phyloP scores from a whole-genome alignment of 2,888 invertebrate genomes.

The Parasteatoda lunata region DNA sequence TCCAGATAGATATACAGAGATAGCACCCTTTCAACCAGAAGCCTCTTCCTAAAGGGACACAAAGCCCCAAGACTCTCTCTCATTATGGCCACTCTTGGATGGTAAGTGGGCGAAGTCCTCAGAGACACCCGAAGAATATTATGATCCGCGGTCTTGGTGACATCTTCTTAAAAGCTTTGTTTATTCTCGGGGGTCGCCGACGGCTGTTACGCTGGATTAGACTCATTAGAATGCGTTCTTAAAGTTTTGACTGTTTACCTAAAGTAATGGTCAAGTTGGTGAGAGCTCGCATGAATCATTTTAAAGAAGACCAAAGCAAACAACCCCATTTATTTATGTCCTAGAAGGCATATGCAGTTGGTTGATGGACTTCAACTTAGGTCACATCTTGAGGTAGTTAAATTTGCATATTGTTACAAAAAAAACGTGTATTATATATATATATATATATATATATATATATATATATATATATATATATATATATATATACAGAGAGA shows the following conservation, averaged over 20 bases:
- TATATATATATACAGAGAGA: no score
- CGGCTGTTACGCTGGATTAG: background rate
- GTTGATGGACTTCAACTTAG: no score
- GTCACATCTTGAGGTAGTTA: no score
- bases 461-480: no score
- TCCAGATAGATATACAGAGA: constrained; percentile 13
- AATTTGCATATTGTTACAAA: no score
- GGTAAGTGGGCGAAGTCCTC: background rate
- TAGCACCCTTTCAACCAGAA: constrained; percentile 24
- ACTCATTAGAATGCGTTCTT: background rate
- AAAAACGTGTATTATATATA: no score
- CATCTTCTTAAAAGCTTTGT: constrained; percentile 3
- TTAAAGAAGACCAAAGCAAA: no score
- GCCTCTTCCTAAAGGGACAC: constrained; percentile 17
- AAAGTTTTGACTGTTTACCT: background rate
- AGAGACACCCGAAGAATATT: background rate
- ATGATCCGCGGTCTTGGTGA: background rate
- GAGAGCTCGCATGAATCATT: no score
- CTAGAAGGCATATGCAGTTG: no score
- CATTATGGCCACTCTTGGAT: constrained; percentile 19
- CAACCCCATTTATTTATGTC: no score
- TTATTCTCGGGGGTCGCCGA: background rate
- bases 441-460: no score
- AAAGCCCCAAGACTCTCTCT: constrained; percentile 8
- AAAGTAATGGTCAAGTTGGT: no score